Base-by-base conservation (phyloP, 2,797 vertebrate genomes). In the Amblyraja radiata region DNA sequence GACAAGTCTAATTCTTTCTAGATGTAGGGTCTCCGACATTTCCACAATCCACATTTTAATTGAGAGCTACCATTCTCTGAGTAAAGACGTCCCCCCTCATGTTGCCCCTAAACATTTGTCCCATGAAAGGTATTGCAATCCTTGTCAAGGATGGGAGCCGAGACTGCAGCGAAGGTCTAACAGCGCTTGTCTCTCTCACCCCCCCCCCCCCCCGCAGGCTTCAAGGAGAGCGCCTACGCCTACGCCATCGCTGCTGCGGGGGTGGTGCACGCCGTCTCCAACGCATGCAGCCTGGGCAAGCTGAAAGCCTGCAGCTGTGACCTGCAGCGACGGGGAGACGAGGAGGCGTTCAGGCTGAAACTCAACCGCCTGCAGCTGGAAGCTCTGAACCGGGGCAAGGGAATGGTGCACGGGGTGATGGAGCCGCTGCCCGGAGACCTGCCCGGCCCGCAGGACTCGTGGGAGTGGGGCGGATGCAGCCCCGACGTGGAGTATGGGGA, bases 391-490 rank as follows among this genome's bases (percentile, higher is more conserved):
- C 96, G 98, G 0, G 98, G 99, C 63, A 99, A 99, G 94, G 98
- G 98, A 93, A 98, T 99, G 97, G 98, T 98, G 84, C 98, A 99
- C 0, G 98, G 98, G 0, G 98, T 99, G 93, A 98, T 99, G 94
- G 98, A 99, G 94, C 97, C 98, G 94, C 97, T 97, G 94, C 98
- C 98, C 0, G 96, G 97, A 0, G 98, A 98, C 79, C 96, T 97
- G 91, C 97, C 97, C 0, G 98, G 98, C 80, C 97, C 98, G 61
- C 98, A 99, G 95, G 98, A 99, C 96, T 98, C 98, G 95, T 99
- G 99, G 99, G 99, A 99, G 93, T 99, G 99, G 99, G 98, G 98
- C 2, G 99, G 99, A 94, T 99, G 99, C 96, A 99, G 99, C 95
- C 99, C 98, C 0, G 98, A 99, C 0, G 98, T 99, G 96, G 98